phyloP scores from a whole-genome alignment of 2,113 vertebrate species.

The Zingel zingel region DNA sequence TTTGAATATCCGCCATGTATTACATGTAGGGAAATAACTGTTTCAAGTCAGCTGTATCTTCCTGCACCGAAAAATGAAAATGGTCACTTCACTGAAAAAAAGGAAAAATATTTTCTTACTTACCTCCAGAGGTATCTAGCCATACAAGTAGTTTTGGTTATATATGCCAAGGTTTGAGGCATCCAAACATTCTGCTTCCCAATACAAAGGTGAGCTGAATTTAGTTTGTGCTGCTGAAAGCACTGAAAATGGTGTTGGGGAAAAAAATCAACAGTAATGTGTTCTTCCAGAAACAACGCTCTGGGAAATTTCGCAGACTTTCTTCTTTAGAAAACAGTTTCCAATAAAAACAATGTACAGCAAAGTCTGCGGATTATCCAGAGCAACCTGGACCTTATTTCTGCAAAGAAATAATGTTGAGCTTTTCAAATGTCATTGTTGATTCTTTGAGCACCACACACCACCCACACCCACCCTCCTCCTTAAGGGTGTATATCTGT shows the following conservation, averaged over 20 bases:
- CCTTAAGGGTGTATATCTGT: not conserved
- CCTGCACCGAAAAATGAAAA: not conserved
- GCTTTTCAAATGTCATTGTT: slow-evolving; percentile 45
- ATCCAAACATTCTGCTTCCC: not conserved
- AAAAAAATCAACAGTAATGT: not conserved
- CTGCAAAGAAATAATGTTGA: slow-evolving; percentile 17
- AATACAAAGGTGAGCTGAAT: slow-evolving; percentile 10
- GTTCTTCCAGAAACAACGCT: slow-evolving; percentile 17
- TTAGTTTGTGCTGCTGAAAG: slow-evolving; percentile 23
- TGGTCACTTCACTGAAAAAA: not conserved
- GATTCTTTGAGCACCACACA: slow-evolving; percentile 20
- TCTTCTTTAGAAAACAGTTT: slow-evolving; percentile 11
- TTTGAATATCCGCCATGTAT: not conserved
- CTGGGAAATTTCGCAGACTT: slow-evolving; percentile 3
- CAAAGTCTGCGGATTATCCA: slow-evolving; percentile 33
- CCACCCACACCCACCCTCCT: not conserved
- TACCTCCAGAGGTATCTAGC: not conserved
- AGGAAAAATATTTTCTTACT: not conserved
- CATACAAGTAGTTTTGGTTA: not conserved
- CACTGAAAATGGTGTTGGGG: slow-evolving; percentile 14
- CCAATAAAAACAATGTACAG: slow-evolving; percentile 14
- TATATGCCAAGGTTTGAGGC: not conserved
- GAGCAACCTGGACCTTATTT: slow-evolving; percentile 12
- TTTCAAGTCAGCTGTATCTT: not conserved
- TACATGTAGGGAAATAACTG: not conserved